Percentiles rank a stretch among this genome's conserved stretches.
Conservation (phyloP, 1,140 invertebrate species). For the Chelonus insularis region DNA sequence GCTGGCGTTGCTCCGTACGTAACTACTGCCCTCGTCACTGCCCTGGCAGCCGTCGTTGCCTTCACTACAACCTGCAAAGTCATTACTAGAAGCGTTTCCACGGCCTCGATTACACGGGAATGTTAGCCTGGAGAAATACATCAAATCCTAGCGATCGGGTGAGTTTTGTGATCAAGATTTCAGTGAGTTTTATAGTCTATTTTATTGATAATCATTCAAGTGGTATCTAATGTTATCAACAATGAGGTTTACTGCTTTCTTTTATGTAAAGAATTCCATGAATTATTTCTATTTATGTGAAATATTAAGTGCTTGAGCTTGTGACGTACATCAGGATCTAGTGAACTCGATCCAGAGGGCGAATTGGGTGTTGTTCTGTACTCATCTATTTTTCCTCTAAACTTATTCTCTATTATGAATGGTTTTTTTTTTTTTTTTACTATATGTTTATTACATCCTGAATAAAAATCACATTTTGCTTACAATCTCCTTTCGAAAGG, state of each 20-base stretch:
- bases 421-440: neutral
- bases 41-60: constrained; percentile 21
- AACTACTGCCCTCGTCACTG: constrained; percentile 21
- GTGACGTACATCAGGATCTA: neutral
- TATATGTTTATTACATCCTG: neutral
- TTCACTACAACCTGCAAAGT: neutral
- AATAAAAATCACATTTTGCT: neutral
- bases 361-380: neutral
- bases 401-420: too few relatives aligned
- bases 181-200: too few relatives aligned
- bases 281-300: neutral
- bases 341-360: neutral
- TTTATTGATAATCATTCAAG: neutral
- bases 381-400: neutral
- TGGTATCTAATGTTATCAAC: neutral
- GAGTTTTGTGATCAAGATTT: neutral
- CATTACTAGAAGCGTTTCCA: neutral
- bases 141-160: neutral
- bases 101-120: constrained; percentile 2
- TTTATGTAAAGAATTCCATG: neutral
- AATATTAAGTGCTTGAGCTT: neutral
- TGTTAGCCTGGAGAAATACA: neutral
- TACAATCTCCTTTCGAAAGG: neutral
- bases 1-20: constrained; percentile 3
- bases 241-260: too few relatives aligned